These are phyloP conservation scores for Schizotus pectinicornis DNA, from an alignment of 2,888 invertebrate genomes.

Conservation along the genomic window DNA sequence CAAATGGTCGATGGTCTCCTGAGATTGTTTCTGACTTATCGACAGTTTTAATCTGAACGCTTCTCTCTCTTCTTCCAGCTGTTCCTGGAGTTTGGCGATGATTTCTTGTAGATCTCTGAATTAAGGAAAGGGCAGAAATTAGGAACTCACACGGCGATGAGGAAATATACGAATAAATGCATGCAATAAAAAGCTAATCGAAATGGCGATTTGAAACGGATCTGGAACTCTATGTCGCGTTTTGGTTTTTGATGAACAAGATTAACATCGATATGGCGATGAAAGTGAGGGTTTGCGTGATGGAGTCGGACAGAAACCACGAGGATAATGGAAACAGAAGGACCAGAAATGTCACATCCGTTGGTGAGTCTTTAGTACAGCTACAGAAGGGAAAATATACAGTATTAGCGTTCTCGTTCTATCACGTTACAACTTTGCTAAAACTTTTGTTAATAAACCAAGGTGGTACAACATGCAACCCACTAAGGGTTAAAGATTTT, in stretches of 20 bases:
- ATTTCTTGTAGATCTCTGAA: constrained; percentile 60
- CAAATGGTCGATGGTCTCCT: constrained; percentile 64
- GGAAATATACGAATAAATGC: constrained; percentile 26
- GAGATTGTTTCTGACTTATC: constrained; percentile 61
- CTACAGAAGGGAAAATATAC: constrained; percentile 40
- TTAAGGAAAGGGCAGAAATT: constrained; percentile 40
- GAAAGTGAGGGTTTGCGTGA: constrained; percentile 33
- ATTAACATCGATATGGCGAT: constrained; percentile 28
- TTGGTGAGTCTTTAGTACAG: constrained; percentile 43
- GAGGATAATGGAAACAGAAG: constrained; percentile 43
- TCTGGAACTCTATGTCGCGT: no score
- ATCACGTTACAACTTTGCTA: background rate
- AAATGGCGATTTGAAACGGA: no score
- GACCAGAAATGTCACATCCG: constrained; percentile 37
- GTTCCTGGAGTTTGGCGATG: constrained; percentile 49
- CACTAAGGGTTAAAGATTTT: background rate
- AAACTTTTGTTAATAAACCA: background rate
- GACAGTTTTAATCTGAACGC: constrained; percentile 51
- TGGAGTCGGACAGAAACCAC: constrained; percentile 37
- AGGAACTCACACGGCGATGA: constrained; percentile 25
- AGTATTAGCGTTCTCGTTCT: background rate
- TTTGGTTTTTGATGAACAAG: constrained; percentile 6
- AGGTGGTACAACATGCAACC: no score
- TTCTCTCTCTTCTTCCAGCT: constrained; percentile 52
- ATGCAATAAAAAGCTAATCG: constrained; percentile 20